These are phyloP conservation scores for Chionoecetes opilio DNA, from an alignment of 1,140 invertebrate genomes.

Conservation along the genomic window DNA sequence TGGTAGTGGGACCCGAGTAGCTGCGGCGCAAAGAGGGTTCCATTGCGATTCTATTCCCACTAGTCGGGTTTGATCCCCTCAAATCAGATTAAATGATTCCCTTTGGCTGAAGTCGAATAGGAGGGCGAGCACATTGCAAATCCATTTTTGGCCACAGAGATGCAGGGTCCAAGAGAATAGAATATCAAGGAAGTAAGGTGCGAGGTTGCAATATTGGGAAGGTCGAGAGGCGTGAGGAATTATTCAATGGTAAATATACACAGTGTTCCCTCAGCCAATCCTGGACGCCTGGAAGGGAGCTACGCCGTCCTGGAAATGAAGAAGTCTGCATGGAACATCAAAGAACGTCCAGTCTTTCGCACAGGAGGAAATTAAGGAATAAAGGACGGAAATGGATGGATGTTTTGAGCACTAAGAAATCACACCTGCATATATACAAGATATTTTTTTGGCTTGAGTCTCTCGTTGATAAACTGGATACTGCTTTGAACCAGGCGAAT, in stretches of 20 bases:
- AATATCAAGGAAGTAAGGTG: conserved; percentile 67
- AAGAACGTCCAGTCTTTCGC: conserved; percentile 18
- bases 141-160: conserved; percentile 74
- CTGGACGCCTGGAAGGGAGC: neutral
- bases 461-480: neutral
- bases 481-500: neutral
- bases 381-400: neutral
- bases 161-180: conserved; percentile 66
- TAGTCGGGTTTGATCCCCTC: conserved; percentile 76
- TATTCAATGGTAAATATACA: conserved; percentile 12
- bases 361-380: neutral
- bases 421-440: neutral
- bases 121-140: conserved; percentile 78
- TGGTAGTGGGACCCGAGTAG: conserved; percentile 47
- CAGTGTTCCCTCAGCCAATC: neutral
- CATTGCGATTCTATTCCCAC: conserved; percentile 77
- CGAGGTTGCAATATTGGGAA: conserved; percentile 61
- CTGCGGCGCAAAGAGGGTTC: conserved; percentile 74
- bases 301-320: conserved; percentile 1
- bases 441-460: neutral
- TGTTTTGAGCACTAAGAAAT: conserved; percentile 31
- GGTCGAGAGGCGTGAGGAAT: neutral
- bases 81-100: conserved; percentile 79
- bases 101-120: conserved; percentile 77
- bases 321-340: neutral